These are phyloP conservation scores for Tetragnatha versicolor DNA, from an alignment of 1,140 invertebrate species.

Conservation along the genomic window DNA sequence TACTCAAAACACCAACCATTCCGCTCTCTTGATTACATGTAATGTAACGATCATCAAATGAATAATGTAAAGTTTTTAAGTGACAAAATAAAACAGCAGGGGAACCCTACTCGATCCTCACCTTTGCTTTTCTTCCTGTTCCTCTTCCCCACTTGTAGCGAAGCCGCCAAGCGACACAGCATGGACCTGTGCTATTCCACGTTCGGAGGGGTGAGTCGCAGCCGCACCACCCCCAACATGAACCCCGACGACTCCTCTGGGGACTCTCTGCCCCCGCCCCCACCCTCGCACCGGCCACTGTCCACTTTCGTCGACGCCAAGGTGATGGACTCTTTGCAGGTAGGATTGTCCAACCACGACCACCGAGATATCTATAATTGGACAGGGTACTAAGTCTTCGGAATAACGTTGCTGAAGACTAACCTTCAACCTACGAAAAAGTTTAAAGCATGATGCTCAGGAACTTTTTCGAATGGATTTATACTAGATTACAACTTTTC, in stretches of 20 bases:
- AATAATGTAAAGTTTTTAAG: background rate
- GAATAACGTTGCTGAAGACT: too few species aligned
- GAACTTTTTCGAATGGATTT: too few species aligned
- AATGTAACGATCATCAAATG: background rate
- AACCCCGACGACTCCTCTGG: background rate
- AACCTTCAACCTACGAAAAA: too few species aligned
- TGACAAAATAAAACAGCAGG: background rate
- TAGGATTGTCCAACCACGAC: conserved; percentile 9
- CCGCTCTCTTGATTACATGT: background rate
- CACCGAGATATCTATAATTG: too few species aligned
- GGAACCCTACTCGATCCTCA: conserved; percentile 30
- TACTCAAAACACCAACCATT: too few species aligned
- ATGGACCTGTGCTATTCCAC: conserved; percentile 35
- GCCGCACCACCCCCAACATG: conserved; percentile 47
- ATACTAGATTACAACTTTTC: too few species aligned
- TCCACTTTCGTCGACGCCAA: conserved; percentile 43
- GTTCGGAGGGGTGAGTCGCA: conserved; percentile 32
- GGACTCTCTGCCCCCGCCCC: conserved; percentile 29
- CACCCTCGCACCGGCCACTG: conserved; percentile 21
- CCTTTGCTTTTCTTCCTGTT: conserved; percentile 31
- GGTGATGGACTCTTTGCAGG: conserved; percentile 44
- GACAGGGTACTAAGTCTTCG: too few species aligned
- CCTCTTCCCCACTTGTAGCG: background rate
- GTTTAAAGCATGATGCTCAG: too few species aligned
- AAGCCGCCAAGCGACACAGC: conserved; percentile 22